Evolutionary conservation across 2,888 invertebrate species (phyloP), one percentile per base, ranked within the genome.

Genomic region (Megamerina dolium): DNA sequence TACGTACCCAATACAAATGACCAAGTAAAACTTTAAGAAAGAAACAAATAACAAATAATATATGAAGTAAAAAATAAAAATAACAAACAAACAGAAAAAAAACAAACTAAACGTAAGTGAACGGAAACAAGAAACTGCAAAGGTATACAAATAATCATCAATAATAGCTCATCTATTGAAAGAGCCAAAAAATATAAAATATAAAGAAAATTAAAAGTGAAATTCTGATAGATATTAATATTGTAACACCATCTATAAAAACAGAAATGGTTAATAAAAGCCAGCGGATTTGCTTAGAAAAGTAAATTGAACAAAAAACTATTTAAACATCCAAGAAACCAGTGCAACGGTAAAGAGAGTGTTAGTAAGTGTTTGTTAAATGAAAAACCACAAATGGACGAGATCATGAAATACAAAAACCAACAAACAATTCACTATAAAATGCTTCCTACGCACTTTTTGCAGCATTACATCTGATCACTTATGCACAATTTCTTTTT

Each of bases 121-220:
- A 34, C 41, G 26, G 33, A 37, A 33, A n/a, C 18, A 26, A 32
- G 21, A 12, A n/a, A 38, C 35, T 31, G 13, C 48, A 48, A 38
- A 48, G 41, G 41, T 48, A 31, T 27, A 37, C 44, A 38, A 41
- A 35, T 41, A 37, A 14, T n/a, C n/a, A 27, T 43, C n/a, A n/a
- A n/a, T n/a, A n/a, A n/a, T n/a, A n/a, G n/a, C n/a, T n/a, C n/a
- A n/a, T 43, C 47, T 37, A 29, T 40, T 43, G 16, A 43, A 37
- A 32, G 37, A 43, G 43, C 40, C n/a, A n/a, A n/a, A n/a, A n/a
- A n/a, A n/a, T n/a, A n/a, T n/a, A n/a, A n/a, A n/a, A n/a, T n/a
- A 3, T 2, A 34, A 34, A n/a, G 16, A 19, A 18, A 34, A 34
- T 16, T 19, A 19, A 19, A n/a, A n/a, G 19, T 18, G 34, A 6